These are phyloP conservation scores for Lordiphosa clarofinis DNA, from an alignment of 1,140 invertebrate genomes.

Conservation along the genomic window DNA sequence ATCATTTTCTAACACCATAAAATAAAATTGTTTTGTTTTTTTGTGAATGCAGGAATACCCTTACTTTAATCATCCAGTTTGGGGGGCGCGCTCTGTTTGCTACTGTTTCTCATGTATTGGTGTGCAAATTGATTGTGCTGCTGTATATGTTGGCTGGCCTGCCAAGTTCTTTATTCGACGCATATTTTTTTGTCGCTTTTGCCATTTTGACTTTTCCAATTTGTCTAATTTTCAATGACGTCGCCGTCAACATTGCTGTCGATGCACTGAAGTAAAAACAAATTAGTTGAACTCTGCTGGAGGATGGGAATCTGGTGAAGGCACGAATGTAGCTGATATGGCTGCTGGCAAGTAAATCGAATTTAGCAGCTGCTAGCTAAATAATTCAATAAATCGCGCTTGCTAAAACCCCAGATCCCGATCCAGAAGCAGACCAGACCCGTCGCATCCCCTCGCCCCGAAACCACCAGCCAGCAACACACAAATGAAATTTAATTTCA, in stretches of 20 bases:
- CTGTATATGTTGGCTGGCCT: slow-evolving; percentile 20
- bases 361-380: slow-evolving; percentile 74
- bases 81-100: slow-evolving; percentile 37
- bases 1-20: too few species aligned
- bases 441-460: slow-evolving; percentile 12
- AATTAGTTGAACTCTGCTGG: slow-evolving; percentile 59
- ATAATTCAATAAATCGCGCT: slow-evolving; percentile 76
- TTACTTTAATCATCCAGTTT: slow-evolving; percentile 7
- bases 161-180: slow-evolving; percentile 25
- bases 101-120: slow-evolving; percentile 37
- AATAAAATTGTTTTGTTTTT: not conserved
- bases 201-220: slow-evolving; percentile 68
- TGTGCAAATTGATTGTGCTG: slow-evolving; percentile 62
- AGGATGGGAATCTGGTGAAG: slow-evolving; percentile 30
- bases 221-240: slow-evolving; percentile 77
- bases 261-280: slow-evolving; percentile 58
- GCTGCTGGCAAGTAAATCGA: slow-evolving; percentile 54
- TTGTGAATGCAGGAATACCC: slow-evolving; percentile 1
- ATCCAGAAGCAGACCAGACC: slow-evolving; percentile 17
- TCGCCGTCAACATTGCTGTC: slow-evolving; percentile 28
- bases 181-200: slow-evolving; percentile 32
- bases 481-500: slow-evolving; percentile 73
- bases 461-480: slow-evolving; percentile 18
- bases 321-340: slow-evolving; percentile 19
- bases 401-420: slow-evolving; percentile 43